Conservation (phyloP, 2,113 vertebrate genomes). For the Chaetops frenatus region DNA sequence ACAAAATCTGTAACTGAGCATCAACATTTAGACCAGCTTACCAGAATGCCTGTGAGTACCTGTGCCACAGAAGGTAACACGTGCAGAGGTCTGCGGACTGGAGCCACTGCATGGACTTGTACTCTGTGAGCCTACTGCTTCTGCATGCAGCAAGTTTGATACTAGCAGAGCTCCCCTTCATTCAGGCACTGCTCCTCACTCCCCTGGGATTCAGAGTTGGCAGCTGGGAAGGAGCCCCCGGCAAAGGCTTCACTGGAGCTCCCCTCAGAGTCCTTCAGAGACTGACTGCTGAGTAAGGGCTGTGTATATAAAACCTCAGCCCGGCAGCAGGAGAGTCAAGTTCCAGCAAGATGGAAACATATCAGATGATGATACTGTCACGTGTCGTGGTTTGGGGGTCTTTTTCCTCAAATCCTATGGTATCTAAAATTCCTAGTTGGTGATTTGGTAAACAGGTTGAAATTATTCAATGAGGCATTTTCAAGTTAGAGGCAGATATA, state of each 20-base stretch:
- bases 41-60: not conserved
- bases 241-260: not conserved
- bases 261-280: not conserved
- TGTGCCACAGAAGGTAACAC: not conserved
- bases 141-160: not conserved
- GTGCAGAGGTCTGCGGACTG: fast-evolving
- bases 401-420: not conserved
- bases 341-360: not conserved
- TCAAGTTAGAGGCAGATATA: not conserved
- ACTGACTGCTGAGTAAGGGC: not conserved
- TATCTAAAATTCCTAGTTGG: not conserved
- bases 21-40: not conserved
- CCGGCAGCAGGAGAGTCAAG: not conserved
- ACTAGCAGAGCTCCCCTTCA: not conserved
- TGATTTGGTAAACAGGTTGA: not conserved
- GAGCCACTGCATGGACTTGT: not conserved
- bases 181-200: fast-evolving
- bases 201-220: not conserved
- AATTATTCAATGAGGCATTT: not conserved
- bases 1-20: not conserved
- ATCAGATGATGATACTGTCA: not conserved
- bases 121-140: not conserved
- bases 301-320: not conserved
- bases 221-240: not conserved
- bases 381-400: too few relatives aligned